These are phyloP conservation scores for Pachypeltis micranthus DNA, from an alignment of 1,140 invertebrate species.

Conservation along the genomic window DNA sequence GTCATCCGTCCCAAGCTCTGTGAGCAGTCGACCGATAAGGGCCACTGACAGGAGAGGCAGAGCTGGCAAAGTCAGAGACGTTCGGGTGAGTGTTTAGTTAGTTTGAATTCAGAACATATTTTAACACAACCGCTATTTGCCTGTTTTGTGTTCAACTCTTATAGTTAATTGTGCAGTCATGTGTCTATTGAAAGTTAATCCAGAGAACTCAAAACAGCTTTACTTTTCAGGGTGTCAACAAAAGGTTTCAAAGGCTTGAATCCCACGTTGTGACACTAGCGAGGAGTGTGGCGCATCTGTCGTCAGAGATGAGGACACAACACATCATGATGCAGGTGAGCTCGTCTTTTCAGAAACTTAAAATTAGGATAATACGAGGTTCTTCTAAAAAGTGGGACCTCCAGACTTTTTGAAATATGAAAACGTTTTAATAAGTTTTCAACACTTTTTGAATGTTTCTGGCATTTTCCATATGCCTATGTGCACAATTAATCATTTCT, in stretches of 20 bases:
- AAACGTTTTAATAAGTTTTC: background rate
- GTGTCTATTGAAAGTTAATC: conserved; percentile 4
- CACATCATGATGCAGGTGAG: conserved; percentile 67
- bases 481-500: too few species aligned
- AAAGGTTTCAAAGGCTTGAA: conserved; percentile 78
- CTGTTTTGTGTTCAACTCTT: too few species aligned
- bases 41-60: conserved; percentile 47
- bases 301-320: conserved; percentile 82
- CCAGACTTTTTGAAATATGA: background rate
- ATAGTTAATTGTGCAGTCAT: too few species aligned
- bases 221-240: conserved; percentile 58
- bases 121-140: background rate
- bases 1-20: conserved; percentile 70
- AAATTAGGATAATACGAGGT: too few species aligned
- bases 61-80: conserved; percentile 51
- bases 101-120: conserved; percentile 13
- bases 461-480: too few species aligned
- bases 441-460: too few species aligned
- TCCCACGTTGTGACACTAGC: conserved; percentile 85
- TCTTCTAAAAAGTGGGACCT: too few species aligned
- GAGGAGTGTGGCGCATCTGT: conserved; percentile 81
- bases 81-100: too few species aligned
- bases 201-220: background rate
- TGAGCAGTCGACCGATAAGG: conserved; percentile 55
- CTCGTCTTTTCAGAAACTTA: too few species aligned